Percentiles rank a stretch among this genome's conserved stretches.
Conservation (phyloP, 2,888 invertebrate species). For the Isotomurus palustris region DNA sequence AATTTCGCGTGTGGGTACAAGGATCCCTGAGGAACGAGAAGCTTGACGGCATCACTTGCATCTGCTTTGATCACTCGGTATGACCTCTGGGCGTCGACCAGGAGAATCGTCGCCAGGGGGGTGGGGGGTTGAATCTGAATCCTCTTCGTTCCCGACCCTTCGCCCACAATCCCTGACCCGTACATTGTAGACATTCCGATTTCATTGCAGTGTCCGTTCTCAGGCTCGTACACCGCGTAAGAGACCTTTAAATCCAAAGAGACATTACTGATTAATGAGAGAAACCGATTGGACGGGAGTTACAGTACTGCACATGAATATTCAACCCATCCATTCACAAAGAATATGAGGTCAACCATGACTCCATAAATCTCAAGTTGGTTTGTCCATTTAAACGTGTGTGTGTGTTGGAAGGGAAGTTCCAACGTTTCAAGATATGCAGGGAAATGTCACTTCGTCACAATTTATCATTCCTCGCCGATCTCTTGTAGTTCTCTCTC, state of each 20-base stretch:
- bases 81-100: constrained; percentile 71
- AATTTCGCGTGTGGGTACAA: constrained; percentile 83
- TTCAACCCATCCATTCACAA: too few species aligned
- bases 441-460: too few species aligned
- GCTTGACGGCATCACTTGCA: constrained; percentile 66
- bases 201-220: constrained; percentile 49
- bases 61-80: constrained; percentile 80
- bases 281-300: background rate
- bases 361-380: constrained; percentile 20
- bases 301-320: background rate
- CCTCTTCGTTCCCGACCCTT: constrained; percentile 57
- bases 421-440: too few species aligned
- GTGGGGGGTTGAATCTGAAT: constrained; percentile 67
- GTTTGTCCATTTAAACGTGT: too few species aligned
- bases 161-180: constrained; percentile 59
- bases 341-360: constrained; percentile 20
- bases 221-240: constrained; percentile 82
- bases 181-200: constrained; percentile 43
- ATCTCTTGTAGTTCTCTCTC: too few species aligned
- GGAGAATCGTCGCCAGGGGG: constrained; percentile 59
- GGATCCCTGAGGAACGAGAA: constrained; percentile 80
- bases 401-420: too few species aligned
- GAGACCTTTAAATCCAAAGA: constrained; percentile 61
- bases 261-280: too few species aligned
- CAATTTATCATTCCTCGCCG: too few species aligned